Conservation (phyloP, 2,888 invertebrate species). For the Ischnura elegans region DNA sequence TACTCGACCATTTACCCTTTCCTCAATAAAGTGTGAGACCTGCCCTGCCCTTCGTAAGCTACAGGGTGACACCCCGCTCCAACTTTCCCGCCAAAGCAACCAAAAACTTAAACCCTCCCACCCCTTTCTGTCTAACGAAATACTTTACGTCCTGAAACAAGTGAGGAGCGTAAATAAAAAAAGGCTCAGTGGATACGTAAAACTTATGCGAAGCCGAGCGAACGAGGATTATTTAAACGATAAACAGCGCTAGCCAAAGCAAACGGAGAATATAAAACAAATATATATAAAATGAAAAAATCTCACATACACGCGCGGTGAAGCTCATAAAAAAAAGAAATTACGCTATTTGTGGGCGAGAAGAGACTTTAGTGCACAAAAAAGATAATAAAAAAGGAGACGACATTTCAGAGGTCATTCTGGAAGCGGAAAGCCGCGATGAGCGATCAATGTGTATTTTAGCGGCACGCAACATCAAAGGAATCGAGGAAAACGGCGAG, state of each 20-base stretch:
- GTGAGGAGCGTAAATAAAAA: neutral
- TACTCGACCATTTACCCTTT: too few species aligned
- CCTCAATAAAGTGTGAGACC: too few species aligned
- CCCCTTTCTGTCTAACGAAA: too few species aligned
- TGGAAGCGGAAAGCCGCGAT: neutral
- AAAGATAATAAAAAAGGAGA: neutral
- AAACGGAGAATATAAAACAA: neutral
- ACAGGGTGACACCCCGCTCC: too few species aligned
- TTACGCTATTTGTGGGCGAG: neutral
- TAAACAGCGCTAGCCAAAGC: neutral
- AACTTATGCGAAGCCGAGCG: neutral
- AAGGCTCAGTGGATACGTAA: neutral
- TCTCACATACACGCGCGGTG: too few species aligned
- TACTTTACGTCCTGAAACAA: too few species aligned
- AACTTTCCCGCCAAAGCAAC: too few species aligned
- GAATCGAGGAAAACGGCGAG: neutral
- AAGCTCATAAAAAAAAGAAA: too few species aligned
- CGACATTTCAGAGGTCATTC: neutral
- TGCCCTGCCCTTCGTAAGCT: too few species aligned
- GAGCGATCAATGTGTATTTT: neutral
- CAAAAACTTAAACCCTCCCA: too few species aligned
- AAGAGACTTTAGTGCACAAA: neutral
- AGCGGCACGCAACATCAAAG: neutral
- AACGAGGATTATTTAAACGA: slow-evolving; percentile 18
- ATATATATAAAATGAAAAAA: neutral